These are phyloP conservation scores for Neodiprion lecontei DNA, from an alignment of 1,140 invertebrate genomes.

Conservation along the genomic window DNA sequence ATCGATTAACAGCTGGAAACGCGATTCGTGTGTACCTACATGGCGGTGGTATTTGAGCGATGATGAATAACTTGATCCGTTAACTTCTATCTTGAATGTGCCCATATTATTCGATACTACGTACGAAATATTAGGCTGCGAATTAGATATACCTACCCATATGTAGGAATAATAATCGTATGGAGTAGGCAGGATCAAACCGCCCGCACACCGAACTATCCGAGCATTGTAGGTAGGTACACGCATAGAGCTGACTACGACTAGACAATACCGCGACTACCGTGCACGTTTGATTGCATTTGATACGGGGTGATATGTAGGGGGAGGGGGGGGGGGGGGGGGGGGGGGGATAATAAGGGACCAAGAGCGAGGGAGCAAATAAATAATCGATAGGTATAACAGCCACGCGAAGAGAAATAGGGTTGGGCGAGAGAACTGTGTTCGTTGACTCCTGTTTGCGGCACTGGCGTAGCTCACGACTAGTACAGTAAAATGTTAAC, in stretches of 20 bases:
- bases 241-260: not conserved
- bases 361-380: not conserved
- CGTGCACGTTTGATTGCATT: not conserved
- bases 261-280: not conserved
- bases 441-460: constrained; percentile 12
- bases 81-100: not conserved
- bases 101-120: not conserved
- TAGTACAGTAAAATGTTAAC: too few species aligned
- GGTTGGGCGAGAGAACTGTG: not conserved
- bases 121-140: not conserved
- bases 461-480: not conserved
- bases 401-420: not conserved
- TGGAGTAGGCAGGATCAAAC: not conserved
- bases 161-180: not conserved
- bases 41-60: too few species aligned
- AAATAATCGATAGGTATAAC: constrained; percentile 12
- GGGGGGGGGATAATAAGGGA: not conserved
- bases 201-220: not conserved
- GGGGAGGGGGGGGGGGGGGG: not conserved
- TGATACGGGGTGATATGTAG: constrained; percentile 10
- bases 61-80: not conserved
- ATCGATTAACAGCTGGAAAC: too few species aligned
- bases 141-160: constrained; percentile 3
- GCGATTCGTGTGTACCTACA: too few species aligned
- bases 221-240: not conserved